Evolutionary conservation across 2,113 vertebrate genomes (phyloP), one percentile per base, ranked within the genome.

Genomic region (Lycocorax pyrrhopterus): DNA sequence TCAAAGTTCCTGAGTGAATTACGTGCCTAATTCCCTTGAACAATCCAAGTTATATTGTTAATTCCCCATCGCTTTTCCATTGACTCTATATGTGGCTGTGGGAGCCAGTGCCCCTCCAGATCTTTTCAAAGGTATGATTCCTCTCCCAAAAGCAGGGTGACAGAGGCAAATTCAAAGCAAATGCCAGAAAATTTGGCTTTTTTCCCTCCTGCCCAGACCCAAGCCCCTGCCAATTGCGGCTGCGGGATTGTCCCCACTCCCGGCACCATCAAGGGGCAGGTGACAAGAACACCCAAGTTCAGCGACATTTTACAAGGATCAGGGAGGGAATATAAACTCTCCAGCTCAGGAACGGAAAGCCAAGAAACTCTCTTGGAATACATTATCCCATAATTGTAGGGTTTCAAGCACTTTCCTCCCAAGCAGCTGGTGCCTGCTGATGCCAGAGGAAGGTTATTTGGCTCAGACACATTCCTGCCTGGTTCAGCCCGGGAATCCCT

Each of bases 371-470:
- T 67, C 91, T 80, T 0, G 1, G 93, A 86, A 94, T 94, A 68
- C 9, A 80, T 93, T 88, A 90, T 85, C 91, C 89, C 72, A 18
- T 96, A 94, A 94, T 84, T 92, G 93, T 27, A 73, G 93, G 91
- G 86, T 94, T 95, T 92, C 75, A 49, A 86, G 89, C 86, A 73
- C 89, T 92, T 90, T 83, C 39, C 86, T 90, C 53, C 87, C 37
- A 7, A 79, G 93, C 93, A 96, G 94, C 86, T 96, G 91, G 74
- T 87, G 78, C 64, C 72, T 66, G 64, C 84, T 66, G 73, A 21
- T 67, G 93, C 89, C 93, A 80, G 62, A 43, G 78, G n/a, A 87
- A 86, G 91, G 91, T 37, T 56, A 8, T 32, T 90, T 86, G 75
- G 86, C 67, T 85, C 71, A 27, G 62, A 43, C 9, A 35, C 23